phyloP scores from a whole-genome alignment of 2,113 vertebrate genomes.

The Leucoraja erinaceus region DNA sequence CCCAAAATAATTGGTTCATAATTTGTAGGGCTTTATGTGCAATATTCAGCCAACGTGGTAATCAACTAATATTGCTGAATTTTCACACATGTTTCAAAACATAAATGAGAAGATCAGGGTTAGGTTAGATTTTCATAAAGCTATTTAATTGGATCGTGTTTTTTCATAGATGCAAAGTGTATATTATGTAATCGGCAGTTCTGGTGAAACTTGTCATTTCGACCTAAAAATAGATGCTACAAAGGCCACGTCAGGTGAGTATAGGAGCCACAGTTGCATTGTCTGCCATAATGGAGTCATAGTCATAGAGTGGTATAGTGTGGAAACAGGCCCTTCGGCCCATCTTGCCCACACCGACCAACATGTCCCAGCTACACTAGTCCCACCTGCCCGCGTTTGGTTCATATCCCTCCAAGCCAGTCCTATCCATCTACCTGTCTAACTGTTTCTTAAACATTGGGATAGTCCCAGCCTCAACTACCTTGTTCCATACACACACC shows the following conservation, averaged over 20 bases:
- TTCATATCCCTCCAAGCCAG: too few species aligned
- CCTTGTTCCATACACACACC: too few species aligned
- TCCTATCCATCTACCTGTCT: too few species aligned
- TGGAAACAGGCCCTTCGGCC: too few species aligned
- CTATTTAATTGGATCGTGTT: slow-evolving; percentile 27
- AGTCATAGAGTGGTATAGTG: too few species aligned
- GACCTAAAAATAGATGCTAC: not conserved
- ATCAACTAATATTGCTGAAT: not conserved
- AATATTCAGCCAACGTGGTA: not conserved
- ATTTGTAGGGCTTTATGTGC: not conserved
- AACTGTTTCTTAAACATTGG: too few species aligned
- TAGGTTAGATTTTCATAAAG: not conserved
- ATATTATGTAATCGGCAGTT: slow-evolving; percentile 63
- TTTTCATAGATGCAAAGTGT: slow-evolving; percentile 70
- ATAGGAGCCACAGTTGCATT: not conserved
- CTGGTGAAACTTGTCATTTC: slow-evolving; percentile 67
- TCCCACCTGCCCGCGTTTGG: too few species aligned
- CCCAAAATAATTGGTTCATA: not conserved
- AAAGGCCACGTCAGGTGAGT: not conserved
- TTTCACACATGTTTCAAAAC: not conserved
- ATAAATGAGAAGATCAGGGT: not conserved
- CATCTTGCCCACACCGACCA: too few species aligned
- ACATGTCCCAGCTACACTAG: too few species aligned
- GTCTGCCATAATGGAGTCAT: not conserved
- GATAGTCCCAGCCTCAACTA: too few species aligned